Base-by-base conservation (phyloP, 2,888 invertebrate species). In the Carabus problematicus region DNA sequence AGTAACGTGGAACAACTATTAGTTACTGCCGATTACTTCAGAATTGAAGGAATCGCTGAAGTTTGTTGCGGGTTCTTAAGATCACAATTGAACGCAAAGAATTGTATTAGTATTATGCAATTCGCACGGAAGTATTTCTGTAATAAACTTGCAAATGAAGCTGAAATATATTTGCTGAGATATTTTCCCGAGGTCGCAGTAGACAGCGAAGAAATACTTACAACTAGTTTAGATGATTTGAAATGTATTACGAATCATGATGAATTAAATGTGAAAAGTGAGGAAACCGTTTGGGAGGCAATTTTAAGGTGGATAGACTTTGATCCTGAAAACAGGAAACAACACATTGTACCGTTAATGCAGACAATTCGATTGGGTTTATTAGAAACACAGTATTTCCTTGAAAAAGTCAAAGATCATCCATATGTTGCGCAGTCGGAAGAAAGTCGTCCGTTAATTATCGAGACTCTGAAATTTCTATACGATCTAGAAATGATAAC, bases 401-500 rank as follows among this genome's bases (percentile, higher is more conserved):
- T 95, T 79, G 95, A 96, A 80, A 90, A 91, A 77, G 94, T 95
- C 0, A 94, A 94, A 80, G 92, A 93, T 72, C 94, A 97, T 80
- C 90, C 90, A 0, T 95, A 93, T 80, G 94, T 97, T 0, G 86
- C 88, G 9, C 90, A 90, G 61, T 91, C 92, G 77, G 93, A 94
- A 72, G 89, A 89, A 8, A 94, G 95, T 74, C 88, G 93, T 12
- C 95, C 95, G 0, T 88, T 96, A 72, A 91, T 97, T 72, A 94
- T 96, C 42, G 95, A 96, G 80, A 95, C 96, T 0, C 83, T 97
- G 45, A 93, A 93, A 79, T 96, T 96, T 80, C 85, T 97, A 56
- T 95, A 95, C 82, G 95, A 96, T 79, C 84, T 97, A 77, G 95
- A 96, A 83, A 93, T 94, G 88, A 93, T 94, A 72, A 87, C 87